Conservation (phyloP, 2,113 vertebrate species). For the Carassius auratus region DNA sequence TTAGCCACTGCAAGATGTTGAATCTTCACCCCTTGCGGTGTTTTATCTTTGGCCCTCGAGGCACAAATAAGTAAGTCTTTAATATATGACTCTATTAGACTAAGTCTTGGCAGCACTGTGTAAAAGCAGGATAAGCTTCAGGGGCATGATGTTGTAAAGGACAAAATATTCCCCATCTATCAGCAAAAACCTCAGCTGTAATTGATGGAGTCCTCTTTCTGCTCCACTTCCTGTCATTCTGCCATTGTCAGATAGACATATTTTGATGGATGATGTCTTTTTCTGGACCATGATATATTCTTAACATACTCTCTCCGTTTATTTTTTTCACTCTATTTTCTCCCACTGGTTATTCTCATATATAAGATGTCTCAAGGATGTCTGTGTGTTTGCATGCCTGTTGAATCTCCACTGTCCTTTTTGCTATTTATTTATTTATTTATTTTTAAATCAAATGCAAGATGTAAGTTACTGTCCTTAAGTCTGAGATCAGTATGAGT, state of each 20-base stretch:
- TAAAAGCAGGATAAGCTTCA: slow-evolving; percentile 24
- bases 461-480: too few relatives aligned
- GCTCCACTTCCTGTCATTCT: slow-evolving; percentile 51
- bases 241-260: slow-evolving; percentile 45
- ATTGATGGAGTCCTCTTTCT: slow-evolving; percentile 51
- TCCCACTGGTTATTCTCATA: background rate
- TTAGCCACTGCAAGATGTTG: background rate
- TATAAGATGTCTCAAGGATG: background rate
- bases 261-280: slow-evolving; percentile 59
- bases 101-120: slow-evolving; percentile 12
- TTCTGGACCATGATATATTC: slow-evolving; percentile 45
- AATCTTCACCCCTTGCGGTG: slow-evolving; percentile 8
- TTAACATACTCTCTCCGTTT: background rate
- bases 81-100: slow-evolving; percentile 33
- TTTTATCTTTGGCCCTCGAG: slow-evolving; percentile 9
- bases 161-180: slow-evolving; percentile 46
- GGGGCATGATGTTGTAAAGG: slow-evolving; percentile 37
- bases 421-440: too few relatives aligned
- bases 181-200: slow-evolving; percentile 37
- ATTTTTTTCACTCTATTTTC: slow-evolving; percentile 8
- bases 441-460: too few relatives aligned
- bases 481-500: too few relatives aligned
- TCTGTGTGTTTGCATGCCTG: background rate
- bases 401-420: background rate
- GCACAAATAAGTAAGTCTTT: slow-evolving; percentile 9